These are phyloP conservation scores for Stegodyphus mimosarum DNA, from an alignment of 1,140 invertebrate genomes.

Conservation along the genomic window DNA sequence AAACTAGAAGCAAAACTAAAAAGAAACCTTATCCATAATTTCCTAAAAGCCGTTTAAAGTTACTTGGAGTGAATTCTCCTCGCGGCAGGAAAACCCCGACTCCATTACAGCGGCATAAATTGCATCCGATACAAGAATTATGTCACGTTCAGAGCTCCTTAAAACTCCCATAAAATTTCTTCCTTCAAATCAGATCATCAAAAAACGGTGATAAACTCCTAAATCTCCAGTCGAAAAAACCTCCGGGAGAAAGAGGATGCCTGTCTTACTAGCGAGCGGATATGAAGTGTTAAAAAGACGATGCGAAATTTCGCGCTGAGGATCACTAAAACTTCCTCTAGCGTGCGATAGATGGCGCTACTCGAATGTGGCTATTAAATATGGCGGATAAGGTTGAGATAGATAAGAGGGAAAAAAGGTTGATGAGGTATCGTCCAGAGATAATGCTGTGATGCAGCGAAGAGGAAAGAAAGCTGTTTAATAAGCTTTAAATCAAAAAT, in stretches of 20 bases:
- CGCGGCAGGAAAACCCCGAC: slow-evolving; percentile 10
- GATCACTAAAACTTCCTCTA: slow-evolving; percentile 20
- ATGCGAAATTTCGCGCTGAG: slow-evolving; percentile 11
- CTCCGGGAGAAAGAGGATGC: not conserved
- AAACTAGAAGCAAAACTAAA: not conserved
- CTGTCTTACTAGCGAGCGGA: not conserved
- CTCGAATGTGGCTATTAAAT: slow-evolving; percentile 32
- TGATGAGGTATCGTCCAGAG: slow-evolving; percentile 48
- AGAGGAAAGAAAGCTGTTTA: slow-evolving; percentile 42
- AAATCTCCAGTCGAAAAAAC: slow-evolving; percentile 31
- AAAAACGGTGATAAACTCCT: slow-evolving; percentile 50
- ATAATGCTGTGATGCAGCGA: slow-evolving; percentile 18
- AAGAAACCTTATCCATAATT: slow-evolving; percentile 26
- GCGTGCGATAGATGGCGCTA: slow-evolving; percentile 13
- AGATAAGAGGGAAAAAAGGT: not conserved
- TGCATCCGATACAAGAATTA: slow-evolving; percentile 50
- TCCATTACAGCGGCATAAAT: slow-evolving; percentile 47
- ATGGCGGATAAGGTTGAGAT: slow-evolving; percentile 14
- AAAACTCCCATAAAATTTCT: slow-evolving; percentile 50
- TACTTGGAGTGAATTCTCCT: slow-evolving; percentile 6
- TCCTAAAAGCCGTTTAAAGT: slow-evolving; percentile 21
- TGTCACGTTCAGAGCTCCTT: slow-evolving; percentile 41
- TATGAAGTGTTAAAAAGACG: slow-evolving; percentile 48
- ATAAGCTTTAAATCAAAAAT: slow-evolving; percentile 51
- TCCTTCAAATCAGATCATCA: slow-evolving; percentile 55